Evolutionary conservation across 2,797 vertebrate species (phyloP).

Genomic region (Falco berigora): DNA sequence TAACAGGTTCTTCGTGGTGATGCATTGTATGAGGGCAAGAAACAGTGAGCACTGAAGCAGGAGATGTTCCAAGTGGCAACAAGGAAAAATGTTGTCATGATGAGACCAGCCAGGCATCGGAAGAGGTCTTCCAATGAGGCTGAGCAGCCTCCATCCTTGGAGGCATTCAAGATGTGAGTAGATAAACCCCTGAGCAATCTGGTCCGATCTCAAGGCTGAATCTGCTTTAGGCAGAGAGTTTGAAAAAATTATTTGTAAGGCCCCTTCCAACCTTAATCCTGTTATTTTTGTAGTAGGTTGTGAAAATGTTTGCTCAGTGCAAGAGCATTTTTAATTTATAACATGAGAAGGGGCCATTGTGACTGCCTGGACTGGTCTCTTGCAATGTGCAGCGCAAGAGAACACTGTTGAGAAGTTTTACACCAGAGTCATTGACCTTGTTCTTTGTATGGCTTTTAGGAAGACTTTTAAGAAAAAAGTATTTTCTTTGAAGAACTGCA

Average conservation of each 20-base stretch:
- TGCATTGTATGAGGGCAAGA: background rate
- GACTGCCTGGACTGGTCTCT: background rate
- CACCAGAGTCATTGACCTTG: background rate
- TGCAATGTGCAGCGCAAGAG: background rate
- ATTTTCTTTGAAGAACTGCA: background rate
- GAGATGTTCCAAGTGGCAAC: background rate
- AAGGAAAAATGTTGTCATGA: background rate
- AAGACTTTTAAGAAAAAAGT: background rate
- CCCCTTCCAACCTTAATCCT: background rate
- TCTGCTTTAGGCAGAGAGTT: background rate
- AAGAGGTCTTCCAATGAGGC: background rate
- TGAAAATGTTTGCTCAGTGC: background rate
- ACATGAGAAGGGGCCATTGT: accelerated
- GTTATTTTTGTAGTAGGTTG: background rate
- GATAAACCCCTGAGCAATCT: background rate
- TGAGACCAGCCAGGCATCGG: background rate
- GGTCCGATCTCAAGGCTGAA: background rate
- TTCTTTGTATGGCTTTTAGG: background rate
- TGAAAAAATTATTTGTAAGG: background rate
- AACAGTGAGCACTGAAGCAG: background rate
- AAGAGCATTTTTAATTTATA: background rate
- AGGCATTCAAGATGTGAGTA: too few relatives aligned
- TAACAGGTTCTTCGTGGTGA: background rate
- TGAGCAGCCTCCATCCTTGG: background rate
- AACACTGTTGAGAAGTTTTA: background rate